Conservation (phyloP, 2,888 invertebrate species). For the Malachius bipustulatus region DNA sequence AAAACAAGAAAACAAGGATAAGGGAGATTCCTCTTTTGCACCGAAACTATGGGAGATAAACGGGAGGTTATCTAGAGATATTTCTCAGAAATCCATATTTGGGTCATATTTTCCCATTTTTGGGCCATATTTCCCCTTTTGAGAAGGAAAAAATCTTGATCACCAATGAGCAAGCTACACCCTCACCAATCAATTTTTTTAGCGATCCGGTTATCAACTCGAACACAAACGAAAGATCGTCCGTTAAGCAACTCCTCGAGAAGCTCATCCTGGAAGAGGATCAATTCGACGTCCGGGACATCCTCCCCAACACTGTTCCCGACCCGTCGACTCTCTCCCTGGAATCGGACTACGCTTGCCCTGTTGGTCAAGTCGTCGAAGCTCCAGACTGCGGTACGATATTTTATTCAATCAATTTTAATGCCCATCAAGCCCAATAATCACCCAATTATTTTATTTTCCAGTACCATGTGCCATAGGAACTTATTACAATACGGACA, state of each 20-base stretch:
- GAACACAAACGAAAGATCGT: conserved; percentile 76
- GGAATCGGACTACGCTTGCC: conserved; percentile 88
- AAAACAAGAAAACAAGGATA: no score
- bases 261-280: conserved; percentile 86
- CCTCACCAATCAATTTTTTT: no score
- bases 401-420: conserved; percentile 2
- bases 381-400: conserved; percentile 80
- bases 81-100: no score
- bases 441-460: conserved; percentile 17
- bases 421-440: no score
- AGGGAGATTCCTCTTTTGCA: no score
- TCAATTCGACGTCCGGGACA: conserved; percentile 86
- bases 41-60: no score
- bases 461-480: conserved; percentile 85
- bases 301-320: conserved; percentile 86
- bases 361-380: conserved; percentile 86
- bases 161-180: no score
- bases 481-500: conserved; percentile 67
- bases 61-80: no score
- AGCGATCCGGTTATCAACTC: conserved; percentile 84
- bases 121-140: no score
- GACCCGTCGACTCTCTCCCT: conserved; percentile 80
- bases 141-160: no score
- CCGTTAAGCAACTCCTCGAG: conserved; percentile 72
- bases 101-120: no score